These are phyloP conservation scores for Nemoura dubitans DNA, from an alignment of 2,888 invertebrate species.

Conservation along the genomic window DNA sequence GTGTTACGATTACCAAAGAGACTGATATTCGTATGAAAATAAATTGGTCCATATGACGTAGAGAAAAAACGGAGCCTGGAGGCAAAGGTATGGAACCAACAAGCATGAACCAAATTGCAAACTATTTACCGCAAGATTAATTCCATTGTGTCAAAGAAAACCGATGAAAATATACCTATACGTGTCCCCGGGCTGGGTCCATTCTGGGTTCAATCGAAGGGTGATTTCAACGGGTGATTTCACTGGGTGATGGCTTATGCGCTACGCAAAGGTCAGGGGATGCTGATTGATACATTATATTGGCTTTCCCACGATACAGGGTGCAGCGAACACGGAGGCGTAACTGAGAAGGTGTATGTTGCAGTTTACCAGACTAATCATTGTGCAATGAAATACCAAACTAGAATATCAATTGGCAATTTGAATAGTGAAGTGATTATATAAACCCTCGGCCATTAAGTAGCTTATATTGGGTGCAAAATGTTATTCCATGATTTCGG, in stretches of 20 bases:
- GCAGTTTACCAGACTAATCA: conserved; percentile 21
- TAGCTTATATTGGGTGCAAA: conserved; percentile 4
- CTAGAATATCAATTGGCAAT: conserved; percentile 36
- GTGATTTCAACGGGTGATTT: conserved; percentile 16
- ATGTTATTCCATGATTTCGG: conserved; percentile 25
- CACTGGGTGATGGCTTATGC: conserved; percentile 3
- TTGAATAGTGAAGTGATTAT: conserved; percentile 33
- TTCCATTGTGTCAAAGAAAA: conserved; percentile 27
- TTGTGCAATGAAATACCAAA: conserved; percentile 34
- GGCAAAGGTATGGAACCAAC: conserved; percentile 23
- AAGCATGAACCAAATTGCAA: conserved; percentile 2
- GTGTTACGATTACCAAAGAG: background rate
- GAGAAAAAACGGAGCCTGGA: background rate
- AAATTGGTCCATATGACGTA: background rate
- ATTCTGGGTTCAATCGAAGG: background rate
- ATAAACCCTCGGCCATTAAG: conserved; percentile 10
- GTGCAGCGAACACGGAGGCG: background rate
- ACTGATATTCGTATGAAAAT: background rate
- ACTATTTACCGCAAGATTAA: background rate
- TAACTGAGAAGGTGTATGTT: conserved; percentile 23
- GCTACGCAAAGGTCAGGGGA: conserved; percentile 21
- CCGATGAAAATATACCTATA: conserved; percentile 23
- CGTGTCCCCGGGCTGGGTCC: conserved; percentile 17
- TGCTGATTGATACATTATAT: conserved; percentile 29
- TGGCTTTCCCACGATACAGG: conserved; percentile 37